A percentile compares a stretch with the other conserved stretches of the same genome.
These are phyloP conservation scores for Enteromius viviparus DNA, from an alignment of 2,797 vertebrate species.

Conservation along the genomic window DNA sequence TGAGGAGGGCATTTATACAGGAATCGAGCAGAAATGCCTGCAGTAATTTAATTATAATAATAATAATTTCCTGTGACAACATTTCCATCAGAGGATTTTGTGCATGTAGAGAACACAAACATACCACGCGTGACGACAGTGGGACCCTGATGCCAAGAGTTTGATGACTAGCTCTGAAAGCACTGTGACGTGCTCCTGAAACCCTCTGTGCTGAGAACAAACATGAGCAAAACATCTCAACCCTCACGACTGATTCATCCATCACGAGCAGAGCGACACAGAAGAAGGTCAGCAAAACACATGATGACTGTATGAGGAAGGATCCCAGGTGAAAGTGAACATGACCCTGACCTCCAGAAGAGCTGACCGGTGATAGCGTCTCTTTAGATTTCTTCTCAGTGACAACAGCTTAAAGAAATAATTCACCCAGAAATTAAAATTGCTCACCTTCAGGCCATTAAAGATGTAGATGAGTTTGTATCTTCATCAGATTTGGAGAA, in stretches of 20 bases:
- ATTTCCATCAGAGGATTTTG: background rate
- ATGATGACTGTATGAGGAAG: background rate
- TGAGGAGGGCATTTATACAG: background rate
- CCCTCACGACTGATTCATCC: constrained; percentile 8
- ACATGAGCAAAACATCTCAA: constrained; percentile 4
- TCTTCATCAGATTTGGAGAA: too few species aligned
- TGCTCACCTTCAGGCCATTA: background rate
- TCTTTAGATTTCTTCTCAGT: background rate
- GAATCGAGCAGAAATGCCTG: background rate
- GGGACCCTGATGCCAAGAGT: background rate
- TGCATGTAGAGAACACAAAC: background rate
- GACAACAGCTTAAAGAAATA: background rate
- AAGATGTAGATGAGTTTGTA: too few species aligned
- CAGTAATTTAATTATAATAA: background rate
- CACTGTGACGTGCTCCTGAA: background rate
- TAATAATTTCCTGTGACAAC: background rate
- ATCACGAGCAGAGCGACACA: background rate
- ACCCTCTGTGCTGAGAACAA: background rate
- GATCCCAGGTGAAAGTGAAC: background rate
- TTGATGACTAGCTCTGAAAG: background rate
- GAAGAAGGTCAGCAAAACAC: background rate
- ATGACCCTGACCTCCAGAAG: constrained; percentile 3
- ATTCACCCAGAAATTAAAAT: background rate
- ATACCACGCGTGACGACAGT: background rate
- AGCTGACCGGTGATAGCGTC: background rate